phyloP scores from a whole-genome alignment of 2,888 invertebrate species.

The Meliscaeva auricollis region DNA sequence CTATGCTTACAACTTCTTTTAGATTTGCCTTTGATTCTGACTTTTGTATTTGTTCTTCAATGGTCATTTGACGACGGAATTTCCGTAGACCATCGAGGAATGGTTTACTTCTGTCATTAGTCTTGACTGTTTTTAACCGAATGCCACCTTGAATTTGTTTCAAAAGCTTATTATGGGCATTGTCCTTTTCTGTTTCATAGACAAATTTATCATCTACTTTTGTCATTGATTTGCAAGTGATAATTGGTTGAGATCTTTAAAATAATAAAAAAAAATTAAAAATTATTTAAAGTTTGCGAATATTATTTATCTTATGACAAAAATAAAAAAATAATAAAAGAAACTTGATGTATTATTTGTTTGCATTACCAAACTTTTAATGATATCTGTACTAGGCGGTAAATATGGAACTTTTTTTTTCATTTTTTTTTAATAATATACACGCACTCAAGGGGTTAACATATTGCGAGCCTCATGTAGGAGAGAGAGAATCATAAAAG shows the following conservation, averaged over 20 bases:
- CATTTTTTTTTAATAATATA: no score
- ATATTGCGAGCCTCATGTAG: no score
- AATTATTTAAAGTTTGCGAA: neutral
- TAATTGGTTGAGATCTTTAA: constrained; percentile 86
- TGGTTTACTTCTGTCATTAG: constrained; percentile 94
- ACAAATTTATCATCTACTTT: constrained; percentile 92
- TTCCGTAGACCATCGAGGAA: constrained; percentile 92
- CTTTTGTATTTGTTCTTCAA: constrained; percentile 94
- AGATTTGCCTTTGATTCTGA: constrained; percentile 88
- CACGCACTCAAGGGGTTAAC: no score
- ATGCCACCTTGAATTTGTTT: constrained; percentile 93
- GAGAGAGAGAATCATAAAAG: no score
- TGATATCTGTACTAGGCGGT: no score
- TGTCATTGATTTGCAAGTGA: constrained; percentile 86
- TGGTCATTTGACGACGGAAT: constrained; percentile 94
- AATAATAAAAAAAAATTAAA: neutral
- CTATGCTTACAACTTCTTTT: constrained; percentile 83
- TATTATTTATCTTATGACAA: no score
- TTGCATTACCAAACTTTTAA: no score
- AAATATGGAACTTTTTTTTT: no score
- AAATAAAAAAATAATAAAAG: neutral
- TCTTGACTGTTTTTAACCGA: constrained; percentile 89
- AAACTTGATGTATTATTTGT: no score
- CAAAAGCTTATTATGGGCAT: constrained; percentile 91
- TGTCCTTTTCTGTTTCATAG: constrained; percentile 93